Base-by-base conservation (phyloP, 35 echinoderm and acorn worm genomes). In the Acanthaster planci region DNA sequence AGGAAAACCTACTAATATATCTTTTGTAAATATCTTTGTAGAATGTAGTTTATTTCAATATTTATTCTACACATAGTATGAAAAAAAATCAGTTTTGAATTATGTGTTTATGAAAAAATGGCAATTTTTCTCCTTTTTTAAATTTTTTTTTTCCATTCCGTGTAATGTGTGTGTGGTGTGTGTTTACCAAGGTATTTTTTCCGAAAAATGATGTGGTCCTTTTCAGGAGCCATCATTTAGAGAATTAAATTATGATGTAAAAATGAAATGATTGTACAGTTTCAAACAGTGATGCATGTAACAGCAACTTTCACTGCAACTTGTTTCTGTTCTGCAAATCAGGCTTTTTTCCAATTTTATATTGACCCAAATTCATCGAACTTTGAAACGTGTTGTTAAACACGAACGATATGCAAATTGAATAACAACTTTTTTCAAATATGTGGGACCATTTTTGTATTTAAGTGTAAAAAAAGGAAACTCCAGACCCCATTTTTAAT, bases 41-140 rank as follows among this genome's bases (percentile, higher is more conserved):
- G 64, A 72, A 31, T 72, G 64, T 72, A 72, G 64, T 72, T 72
- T 72, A 72, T 72, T 72, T 72, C 64, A 72, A 72, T 72, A 72
- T 72, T 72, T 72, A 72, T 72, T 72, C 64, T 27, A 72, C 64
- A 72, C 64, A 72, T 72, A 72, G 15, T 72, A 72, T 30, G 64
- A 72, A 72, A 29, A 72, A 26, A 72, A 72, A 72, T 72, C 64
- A 72, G 64, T 72, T 72, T 47, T 72, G 64, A 72, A 72, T 72
- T 72, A 72, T 72, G 64, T 72, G 64, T 72, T 72, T 72, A 72
- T 72, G 64, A 72, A 72, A 72, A 31, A 34, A 72, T 72, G 64
- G 64, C 64, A 72, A 72, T 72, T 72, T 72, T 29, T 29, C 30
- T 72, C n/a, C 9, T 72, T 72, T 31, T 47, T 6, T 6, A 47